Conservation (phyloP, 2,797 vertebrate genomes). For the Ctenopoma multispine region DNA sequence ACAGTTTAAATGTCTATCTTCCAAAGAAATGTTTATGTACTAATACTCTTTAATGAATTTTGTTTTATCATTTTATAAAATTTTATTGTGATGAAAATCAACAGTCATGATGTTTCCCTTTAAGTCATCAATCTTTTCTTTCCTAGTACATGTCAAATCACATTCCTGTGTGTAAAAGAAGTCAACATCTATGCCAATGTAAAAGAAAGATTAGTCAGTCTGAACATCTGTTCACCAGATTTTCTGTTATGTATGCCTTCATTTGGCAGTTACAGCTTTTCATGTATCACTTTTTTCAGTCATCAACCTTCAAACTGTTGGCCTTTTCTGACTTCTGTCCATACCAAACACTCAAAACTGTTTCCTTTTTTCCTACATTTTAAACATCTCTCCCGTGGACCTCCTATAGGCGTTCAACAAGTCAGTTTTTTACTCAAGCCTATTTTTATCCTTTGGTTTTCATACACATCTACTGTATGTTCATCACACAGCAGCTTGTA, state of each 20-base stretch:
- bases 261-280: slow-evolving; percentile 40
- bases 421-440: neutral
- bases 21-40: neutral
- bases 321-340: neutral
- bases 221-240: slow-evolving; percentile 44
- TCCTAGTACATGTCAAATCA: slow-evolving; percentile 38
- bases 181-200: slow-evolving; percentile 39
- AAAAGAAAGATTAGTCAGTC: slow-evolving; percentile 47
- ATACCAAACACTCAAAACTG: slow-evolving; percentile 8
- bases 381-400: slow-evolving; percentile 27
- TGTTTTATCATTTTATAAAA: neutral
- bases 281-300: slow-evolving; percentile 12
- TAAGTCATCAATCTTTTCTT: neutral
- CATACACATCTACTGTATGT: neutral
- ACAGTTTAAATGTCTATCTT: slow-evolving; percentile 7
- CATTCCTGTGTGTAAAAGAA: slow-evolving; percentile 30
- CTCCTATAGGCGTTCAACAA: slow-evolving; percentile 15
- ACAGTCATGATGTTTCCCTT: neutral
- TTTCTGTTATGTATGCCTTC: slow-evolving; percentile 45
- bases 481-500: neutral
- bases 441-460: slow-evolving; percentile 12
- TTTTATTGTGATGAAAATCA: neutral
- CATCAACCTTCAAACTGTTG: slow-evolving; percentile 3
- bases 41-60: neutral
- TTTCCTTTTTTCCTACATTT: slow-evolving; percentile 45